A percentile compares a stretch with the other conserved stretches of the same genome.
Evolutionary conservation across 2,113 vertebrate genomes (phyloP).

Genomic region (Rhinopomastus cyanomelas): DNA sequence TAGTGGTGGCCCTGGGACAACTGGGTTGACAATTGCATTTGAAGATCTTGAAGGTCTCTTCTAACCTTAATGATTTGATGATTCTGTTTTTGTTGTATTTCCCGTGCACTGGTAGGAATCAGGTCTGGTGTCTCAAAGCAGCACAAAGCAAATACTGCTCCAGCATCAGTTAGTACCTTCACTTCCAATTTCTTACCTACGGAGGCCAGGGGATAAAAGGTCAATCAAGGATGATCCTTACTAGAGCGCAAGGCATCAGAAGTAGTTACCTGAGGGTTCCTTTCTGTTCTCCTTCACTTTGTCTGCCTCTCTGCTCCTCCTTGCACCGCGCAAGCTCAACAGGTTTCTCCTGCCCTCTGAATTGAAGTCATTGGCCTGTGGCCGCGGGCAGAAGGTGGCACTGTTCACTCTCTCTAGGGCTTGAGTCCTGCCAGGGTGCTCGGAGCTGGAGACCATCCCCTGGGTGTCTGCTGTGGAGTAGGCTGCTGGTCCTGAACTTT

Average conservation of each 20-base stretch:
- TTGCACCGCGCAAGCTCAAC: rapidly evolving
- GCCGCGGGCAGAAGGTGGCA: constrained; percentile 10
- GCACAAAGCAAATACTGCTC: background rate
- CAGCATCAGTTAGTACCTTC: background rate
- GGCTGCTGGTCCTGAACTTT: background rate
- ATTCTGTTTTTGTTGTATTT: background rate
- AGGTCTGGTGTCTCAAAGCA: background rate
- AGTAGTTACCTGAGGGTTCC: background rate
- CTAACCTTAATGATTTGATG: too few species aligned
- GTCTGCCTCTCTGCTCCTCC: background rate
- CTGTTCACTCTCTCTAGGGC: background rate
- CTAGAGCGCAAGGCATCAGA: background rate
- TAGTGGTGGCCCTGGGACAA: too few species aligned
- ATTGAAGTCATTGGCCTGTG: background rate
- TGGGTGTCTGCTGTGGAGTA: background rate
- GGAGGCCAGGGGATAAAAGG: background rate
- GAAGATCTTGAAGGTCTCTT: too few species aligned
- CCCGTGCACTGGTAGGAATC: background rate
- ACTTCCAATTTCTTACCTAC: background rate
- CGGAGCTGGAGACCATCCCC: background rate
- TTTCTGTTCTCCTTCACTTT: rapidly evolving
- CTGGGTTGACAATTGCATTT: too few species aligned
- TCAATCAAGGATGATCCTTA: background rate
- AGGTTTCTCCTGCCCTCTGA: background rate
- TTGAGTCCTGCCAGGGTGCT: background rate